Conservation (phyloP, 2,888 invertebrate genomes). For the Pseudococcus longispinus region DNA sequence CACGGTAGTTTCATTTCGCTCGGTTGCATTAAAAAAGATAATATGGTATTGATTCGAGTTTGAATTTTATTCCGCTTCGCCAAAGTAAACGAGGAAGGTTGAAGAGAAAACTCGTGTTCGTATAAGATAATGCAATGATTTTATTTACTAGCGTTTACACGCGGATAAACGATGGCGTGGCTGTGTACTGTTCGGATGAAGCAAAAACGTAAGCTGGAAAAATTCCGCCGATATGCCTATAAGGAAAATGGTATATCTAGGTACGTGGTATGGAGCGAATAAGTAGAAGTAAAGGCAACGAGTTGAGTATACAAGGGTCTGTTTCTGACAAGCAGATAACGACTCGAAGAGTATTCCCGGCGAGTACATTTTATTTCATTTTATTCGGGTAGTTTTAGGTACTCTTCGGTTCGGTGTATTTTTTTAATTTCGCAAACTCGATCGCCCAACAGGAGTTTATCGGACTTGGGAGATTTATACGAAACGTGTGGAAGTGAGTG, state of each 20-base stretch:
- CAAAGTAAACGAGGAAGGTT: not conserved
- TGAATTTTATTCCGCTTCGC: constrained; percentile 34
- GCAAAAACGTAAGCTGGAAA: constrained; percentile 1
- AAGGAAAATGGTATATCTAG: constrained; percentile 19
- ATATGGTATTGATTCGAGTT: constrained; percentile 1
- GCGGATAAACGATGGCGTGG: constrained; percentile 13
- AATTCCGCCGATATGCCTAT: constrained; percentile 33
- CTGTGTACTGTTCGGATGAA: not conserved
- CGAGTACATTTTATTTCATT: constrained; percentile 27
- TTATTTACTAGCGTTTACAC: constrained; percentile 42
- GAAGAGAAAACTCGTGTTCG: constrained; percentile 19
- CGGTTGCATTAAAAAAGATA: constrained; percentile 37
- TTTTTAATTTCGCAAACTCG: constrained; percentile 8
- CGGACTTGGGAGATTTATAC: constrained; percentile 26
- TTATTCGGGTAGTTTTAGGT: not conserved
- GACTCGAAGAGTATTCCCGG: constrained; percentile 24
- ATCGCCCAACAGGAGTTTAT: not conserved
- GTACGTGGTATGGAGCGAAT: not conserved
- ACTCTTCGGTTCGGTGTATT: not conserved
- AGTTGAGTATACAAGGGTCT: not conserved
- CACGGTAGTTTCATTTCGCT: constrained; percentile 3
- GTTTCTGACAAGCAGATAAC: constrained; percentile 38
- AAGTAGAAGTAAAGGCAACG: not conserved
- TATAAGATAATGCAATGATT: constrained; percentile 22
- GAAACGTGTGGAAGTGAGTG: constrained; percentile 3